Base-by-base conservation (phyloP, 2,797 vertebrate species). In the Melanotaenia parkinsoni region DNA sequence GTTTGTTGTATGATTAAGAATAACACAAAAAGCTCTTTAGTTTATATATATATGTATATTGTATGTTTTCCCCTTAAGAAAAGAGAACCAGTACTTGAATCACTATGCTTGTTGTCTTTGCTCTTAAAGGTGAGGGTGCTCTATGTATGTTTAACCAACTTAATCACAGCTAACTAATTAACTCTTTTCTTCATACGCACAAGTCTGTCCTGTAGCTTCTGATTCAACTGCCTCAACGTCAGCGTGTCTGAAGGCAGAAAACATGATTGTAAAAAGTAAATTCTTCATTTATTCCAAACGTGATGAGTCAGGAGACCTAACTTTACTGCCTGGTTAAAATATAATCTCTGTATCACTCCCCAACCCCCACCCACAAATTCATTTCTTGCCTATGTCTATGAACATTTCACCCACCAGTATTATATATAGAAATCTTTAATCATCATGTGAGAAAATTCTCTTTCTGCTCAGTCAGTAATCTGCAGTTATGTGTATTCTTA, bases 281-380 rank as follows among this genome's bases (percentile, higher is more conserved):
- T 77, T 79, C 74, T 86, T 89, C 28, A 18, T 66, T 72, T 26
- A 68, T 33, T 35, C 56, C 70, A 75, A 86, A 87, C 47, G 40
- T 66, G 82, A 89, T 90, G 90, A 88, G 74, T 86, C 86, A 89
- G 81, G 60, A 74, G 47, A 61, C 58, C 74, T 81, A 72, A 77
- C 53, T 60, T 70, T 72, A 67, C 35, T 12, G 37, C 73, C 67
- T 78, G 63, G 93, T 94, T 94, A 92, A 94, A 94, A 68, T 88
- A 33, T 93, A 90, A 94, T 77, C 62, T 82, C 58, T 81, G 57
- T 71, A 63, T 80, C 84, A 54, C 72, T 2, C 30, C 80, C 43
- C 65, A 30, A 30, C 45, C 22, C 13, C 51, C 30, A 24, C 45
- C 30, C 50, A 58, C 9, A 28, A 32, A 4, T 26, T 18, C 51